These are phyloP conservation scores for Caenorhabditis tropicalis DNA, from an alignment of 1,140 invertebrate genomes.

Conservation along the genomic window DNA sequence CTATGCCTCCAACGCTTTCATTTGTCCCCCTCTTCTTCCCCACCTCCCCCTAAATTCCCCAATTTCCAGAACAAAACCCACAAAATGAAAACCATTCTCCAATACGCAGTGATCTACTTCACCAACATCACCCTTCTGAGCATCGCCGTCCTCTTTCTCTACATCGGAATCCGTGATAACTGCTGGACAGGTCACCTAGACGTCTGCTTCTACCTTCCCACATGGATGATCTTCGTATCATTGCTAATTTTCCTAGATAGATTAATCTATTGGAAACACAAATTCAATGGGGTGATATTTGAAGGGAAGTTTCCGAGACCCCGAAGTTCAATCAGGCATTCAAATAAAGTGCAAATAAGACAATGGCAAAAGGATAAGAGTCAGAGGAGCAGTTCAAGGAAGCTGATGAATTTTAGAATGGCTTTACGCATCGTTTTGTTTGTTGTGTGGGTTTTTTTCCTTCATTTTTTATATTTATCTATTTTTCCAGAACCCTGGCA, in stretches of 20 bases:
- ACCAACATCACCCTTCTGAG: neutral
- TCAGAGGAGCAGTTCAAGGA: neutral
- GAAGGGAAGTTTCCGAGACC: slow-evolving; percentile 17
- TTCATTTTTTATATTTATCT: neutral
- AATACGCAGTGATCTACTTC: neutral
- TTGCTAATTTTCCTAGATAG: neutral
- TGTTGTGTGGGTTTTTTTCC: neutral
- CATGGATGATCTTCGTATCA: neutral
- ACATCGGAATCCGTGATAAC: neutral
- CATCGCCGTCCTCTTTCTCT: neutral
- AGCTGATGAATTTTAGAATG: neutral
- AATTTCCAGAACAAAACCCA: neutral
- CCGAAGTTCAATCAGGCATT: neutral
- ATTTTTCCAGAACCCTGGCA: neutral
- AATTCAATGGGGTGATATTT: neutral
- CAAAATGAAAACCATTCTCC: neutral
- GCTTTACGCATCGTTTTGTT: neutral
- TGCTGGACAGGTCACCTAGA: neutral
- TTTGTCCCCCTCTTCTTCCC: no score
- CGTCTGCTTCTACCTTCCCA: neutral
- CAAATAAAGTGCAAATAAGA: neutral
- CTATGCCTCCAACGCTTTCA: no score
- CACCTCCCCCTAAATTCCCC: neutral
- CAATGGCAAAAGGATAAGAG: neutral
- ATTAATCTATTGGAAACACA: slow-evolving; percentile 21